Percentiles rank a stretch among this genome's conserved stretches.
These are phyloP conservation scores for Lypha dubia DNA, from an alignment of 2,888 invertebrate species.

Conservation along the genomic window DNA sequence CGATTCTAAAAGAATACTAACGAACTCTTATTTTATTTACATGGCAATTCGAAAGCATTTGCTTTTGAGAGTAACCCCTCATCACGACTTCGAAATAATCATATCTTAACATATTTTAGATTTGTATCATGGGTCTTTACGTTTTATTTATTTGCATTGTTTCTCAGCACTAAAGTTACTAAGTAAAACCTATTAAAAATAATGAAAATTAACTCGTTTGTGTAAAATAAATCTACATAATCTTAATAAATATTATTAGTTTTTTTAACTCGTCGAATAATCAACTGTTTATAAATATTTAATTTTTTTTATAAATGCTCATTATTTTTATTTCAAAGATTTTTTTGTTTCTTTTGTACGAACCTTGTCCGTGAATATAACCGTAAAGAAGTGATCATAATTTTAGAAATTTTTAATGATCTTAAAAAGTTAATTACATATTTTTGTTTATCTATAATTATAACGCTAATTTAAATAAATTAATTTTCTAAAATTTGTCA, in stretches of 20 bases:
- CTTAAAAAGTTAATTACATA: constrained; percentile 48
- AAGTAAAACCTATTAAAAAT: constrained; percentile 18
- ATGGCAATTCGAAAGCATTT: too few species aligned
- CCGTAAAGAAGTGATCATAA: constrained; percentile 5
- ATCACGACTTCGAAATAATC: too few species aligned
- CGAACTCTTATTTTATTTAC: too few species aligned
- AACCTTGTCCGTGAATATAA: constrained; percentile 8
- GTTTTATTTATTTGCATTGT: constrained; percentile 16
- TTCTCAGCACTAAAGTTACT: neutral
- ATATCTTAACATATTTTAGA: neutral
- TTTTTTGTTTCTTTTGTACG: constrained; percentile 23
- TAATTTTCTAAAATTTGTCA: constrained; percentile 61
- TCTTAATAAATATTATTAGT: constrained; percentile 39
- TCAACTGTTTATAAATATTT: constrained; percentile 38
- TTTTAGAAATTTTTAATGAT: constrained; percentile 29
- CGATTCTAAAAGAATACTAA: too few species aligned
- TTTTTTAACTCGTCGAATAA: constrained; percentile 13
- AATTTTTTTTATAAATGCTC: constrained; percentile 58
- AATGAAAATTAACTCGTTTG: constrained; percentile 17
- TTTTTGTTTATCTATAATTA: constrained; percentile 52
- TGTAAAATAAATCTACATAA: constrained; percentile 18
- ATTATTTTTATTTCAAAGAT: constrained; percentile 10
- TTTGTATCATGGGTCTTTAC: neutral
- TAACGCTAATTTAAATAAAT: constrained; percentile 51
- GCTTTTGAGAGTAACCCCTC: too few species aligned